Percentiles rank a stretch among this genome's conserved stretches.
Conservation (phyloP, 2,888 invertebrate species). For the Podotricha telesiphe region DNA sequence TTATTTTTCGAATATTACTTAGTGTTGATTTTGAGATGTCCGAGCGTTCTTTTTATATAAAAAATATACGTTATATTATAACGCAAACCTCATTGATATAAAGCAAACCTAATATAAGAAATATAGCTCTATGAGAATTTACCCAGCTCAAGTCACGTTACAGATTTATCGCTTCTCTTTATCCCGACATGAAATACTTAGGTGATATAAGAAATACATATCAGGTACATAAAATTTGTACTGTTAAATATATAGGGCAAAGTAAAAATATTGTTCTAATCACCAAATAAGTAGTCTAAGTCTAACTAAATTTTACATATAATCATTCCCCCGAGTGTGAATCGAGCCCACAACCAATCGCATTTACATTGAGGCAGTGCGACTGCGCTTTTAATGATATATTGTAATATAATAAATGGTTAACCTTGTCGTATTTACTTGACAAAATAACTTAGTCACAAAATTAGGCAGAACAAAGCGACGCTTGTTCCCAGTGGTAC, state of each 20-base stretch:
- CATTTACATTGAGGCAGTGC: too few relatives aligned
- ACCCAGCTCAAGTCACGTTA: constrained; percentile 31
- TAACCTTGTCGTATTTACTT: not conserved
- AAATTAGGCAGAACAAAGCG: not conserved
- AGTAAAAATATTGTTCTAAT: too few relatives aligned
- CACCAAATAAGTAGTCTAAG: too few relatives aligned
- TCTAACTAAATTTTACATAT: too few relatives aligned
- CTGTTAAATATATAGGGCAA: not conserved
- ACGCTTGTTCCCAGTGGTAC: constrained; percentile 4
- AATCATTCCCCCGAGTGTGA: too few relatives aligned
- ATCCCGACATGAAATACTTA: constrained; percentile 22
- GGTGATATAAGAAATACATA: constrained; percentile 9
- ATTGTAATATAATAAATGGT: too few relatives aligned
- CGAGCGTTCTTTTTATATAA: not conserved
- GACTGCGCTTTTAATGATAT: too few relatives aligned
- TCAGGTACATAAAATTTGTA: constrained; percentile 1
- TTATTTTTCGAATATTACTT: too few relatives aligned
- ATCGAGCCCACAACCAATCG: too few relatives aligned
- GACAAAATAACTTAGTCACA: not conserved
- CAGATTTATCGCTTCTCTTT: constrained; percentile 29
- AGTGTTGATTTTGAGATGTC: too few relatives aligned
- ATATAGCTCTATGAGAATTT: constrained; percentile 19
- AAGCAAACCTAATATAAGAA: not conserved
- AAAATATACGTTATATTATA: not conserved
- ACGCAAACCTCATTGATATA: not conserved